These are phyloP conservation scores for Saccostrea glomerata DNA, from an alignment of 1,140 invertebrate species.

Conservation along the genomic window DNA sequence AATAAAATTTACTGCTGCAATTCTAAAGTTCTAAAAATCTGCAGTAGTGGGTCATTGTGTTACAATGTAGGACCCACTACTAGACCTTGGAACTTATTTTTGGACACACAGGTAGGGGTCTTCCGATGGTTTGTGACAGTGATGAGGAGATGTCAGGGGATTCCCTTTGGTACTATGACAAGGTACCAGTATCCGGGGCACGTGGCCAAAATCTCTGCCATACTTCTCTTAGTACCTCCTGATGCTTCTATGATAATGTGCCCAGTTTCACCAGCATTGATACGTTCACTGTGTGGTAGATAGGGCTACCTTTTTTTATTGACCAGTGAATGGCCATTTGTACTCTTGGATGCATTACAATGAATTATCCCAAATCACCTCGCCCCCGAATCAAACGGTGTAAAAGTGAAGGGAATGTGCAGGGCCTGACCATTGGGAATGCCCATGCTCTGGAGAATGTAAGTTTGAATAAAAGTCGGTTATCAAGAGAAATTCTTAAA, in stretches of 20 bases:
- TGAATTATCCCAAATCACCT: constrained; percentile 42
- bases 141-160: not conserved
- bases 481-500: not conserved
- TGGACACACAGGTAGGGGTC: not conserved
- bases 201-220: not conserved
- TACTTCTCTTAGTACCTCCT: not conserved
- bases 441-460: constrained; percentile 21
- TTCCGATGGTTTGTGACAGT: not conserved
- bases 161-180: constrained; percentile 22
- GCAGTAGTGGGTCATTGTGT: not conserved
- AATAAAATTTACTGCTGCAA: not conserved
- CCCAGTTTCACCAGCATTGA: not conserved
- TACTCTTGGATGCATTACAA: constrained; percentile 8
- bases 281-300: constrained; percentile 3
- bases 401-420: constrained; percentile 42
- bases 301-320: not conserved
- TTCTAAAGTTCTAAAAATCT: not conserved
- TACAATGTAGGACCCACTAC: not conserved
- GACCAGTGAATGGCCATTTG: constrained; percentile 4
- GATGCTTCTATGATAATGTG: constrained; percentile 15
- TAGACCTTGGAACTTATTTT: not conserved
- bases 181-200: not conserved
- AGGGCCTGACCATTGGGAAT: constrained; percentile 44
- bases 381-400: constrained; percentile 43
- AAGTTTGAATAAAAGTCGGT: constrained; percentile 7